These are phyloP conservation scores for Pygocentrus nattereri DNA, from an alignment of 2,797 vertebrate genomes.

Conservation along the genomic window DNA sequence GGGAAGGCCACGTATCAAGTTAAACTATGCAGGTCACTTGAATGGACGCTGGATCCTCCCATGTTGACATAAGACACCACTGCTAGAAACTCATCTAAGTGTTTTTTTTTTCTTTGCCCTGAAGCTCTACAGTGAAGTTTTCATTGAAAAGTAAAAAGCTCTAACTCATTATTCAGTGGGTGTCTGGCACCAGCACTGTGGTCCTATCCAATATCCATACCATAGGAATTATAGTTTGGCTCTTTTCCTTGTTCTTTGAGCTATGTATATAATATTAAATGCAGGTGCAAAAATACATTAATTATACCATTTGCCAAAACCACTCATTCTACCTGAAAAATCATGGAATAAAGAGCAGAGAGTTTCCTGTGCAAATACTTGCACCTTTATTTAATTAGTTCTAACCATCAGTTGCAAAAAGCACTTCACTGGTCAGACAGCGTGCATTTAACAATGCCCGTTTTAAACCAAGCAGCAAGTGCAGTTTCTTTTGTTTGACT, in stretches of 20 bases:
- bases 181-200: conserved; percentile 31
- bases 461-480: not conserved
- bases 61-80: conserved; percentile 50
- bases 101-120: conserved; percentile 24
- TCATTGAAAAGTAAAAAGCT: conserved; percentile 52
- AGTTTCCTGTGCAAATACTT: not conserved
- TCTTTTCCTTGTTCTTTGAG: conserved; percentile 15
- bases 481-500: not conserved
- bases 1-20: conserved; percentile 53
- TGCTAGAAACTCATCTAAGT: conserved; percentile 46
- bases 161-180: conserved; percentile 45
- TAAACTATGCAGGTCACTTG: conserved; percentile 61
- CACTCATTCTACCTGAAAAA: not conserved
- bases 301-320: conserved; percentile 9
- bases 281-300: conserved; percentile 33
- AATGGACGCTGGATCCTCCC: conserved; percentile 50
- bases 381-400: not conserved
- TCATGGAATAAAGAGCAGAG: not conserved
- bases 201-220: conserved; percentile 39
- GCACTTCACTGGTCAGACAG: not conserved
- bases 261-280: conserved; percentile 44
- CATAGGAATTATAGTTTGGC: conserved; percentile 34
- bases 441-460: not conserved
- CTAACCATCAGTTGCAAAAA: conserved; percentile 10
- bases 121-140: conserved; percentile 36